A percentile compares a stretch with the other conserved stretches of the same genome.
phyloP scores from a whole-genome alignment of 1,140 invertebrate species.

The Lepidotrigona ventralis region DNA sequence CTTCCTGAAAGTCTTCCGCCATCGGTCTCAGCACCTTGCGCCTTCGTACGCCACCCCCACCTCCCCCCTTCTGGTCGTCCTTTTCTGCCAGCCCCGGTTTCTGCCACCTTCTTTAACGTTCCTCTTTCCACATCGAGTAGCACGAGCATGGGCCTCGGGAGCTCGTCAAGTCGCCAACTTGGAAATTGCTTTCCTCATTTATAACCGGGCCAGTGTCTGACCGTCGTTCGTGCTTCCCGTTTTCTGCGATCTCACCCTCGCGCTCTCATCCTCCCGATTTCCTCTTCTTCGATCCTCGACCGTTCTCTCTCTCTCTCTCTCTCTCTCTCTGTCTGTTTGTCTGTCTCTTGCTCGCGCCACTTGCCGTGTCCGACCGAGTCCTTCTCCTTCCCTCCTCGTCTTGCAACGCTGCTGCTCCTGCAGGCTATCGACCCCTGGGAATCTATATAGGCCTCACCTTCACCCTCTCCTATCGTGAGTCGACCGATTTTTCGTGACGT shows the following conservation, averaged over 20 bases:
- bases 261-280: conserved; percentile 19
- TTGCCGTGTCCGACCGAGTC: background rate
- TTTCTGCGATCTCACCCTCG: conserved; percentile 56
- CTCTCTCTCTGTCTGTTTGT: background rate
- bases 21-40: conserved; percentile 49
- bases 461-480: conserved; percentile 42
- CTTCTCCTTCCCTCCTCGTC: background rate
- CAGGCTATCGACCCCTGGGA: conserved; percentile 59
- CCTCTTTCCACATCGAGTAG: conserved; percentile 59
- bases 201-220: conserved; percentile 68
- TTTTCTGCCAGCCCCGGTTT: background rate
- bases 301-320: background rate
- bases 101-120: conserved; percentile 44
- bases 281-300: conserved; percentile 28
- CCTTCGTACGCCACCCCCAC: conserved; percentile 27
- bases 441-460: conserved; percentile 51
- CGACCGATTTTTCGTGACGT: conserved; percentile 62
- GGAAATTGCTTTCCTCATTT: conserved; percentile 74
- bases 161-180: conserved; percentile 72
- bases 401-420: background rate
- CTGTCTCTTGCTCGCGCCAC: too few species aligned
- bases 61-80: background rate
- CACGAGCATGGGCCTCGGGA: conserved; percentile 50
- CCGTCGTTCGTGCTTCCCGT: conserved; percentile 54
- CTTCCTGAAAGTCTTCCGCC: conserved; percentile 46